phyloP scores from a whole-genome alignment of 2,888 invertebrate genomes.

The Pandemis corylana region DNA sequence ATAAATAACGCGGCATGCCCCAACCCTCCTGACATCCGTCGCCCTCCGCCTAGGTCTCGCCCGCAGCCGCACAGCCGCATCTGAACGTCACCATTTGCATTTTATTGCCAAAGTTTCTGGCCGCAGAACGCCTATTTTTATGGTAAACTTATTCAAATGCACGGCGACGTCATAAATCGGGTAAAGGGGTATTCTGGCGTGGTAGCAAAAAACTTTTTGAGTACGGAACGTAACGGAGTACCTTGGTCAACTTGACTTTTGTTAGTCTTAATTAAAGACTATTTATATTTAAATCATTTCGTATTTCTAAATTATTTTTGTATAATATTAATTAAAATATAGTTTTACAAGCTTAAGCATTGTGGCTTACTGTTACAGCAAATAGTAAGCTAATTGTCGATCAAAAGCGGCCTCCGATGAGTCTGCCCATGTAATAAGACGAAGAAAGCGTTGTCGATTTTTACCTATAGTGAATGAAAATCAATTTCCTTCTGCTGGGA shows the following conservation, averaged over 20 bases:
- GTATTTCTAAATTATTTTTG: neutral
- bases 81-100: slow-evolving; percentile 74
- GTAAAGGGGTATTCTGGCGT: slow-evolving; percentile 75
- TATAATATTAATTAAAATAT: neutral
- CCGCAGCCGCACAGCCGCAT: slow-evolving; percentile 39
- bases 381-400: slow-evolving; percentile 12
- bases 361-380: neutral
- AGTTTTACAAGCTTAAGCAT: neutral
- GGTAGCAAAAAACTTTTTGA: slow-evolving; percentile 56
- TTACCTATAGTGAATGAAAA: slow-evolving; percentile 63
- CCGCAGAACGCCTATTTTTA: slow-evolving; percentile 81
- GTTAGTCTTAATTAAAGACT: neutral
- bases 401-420: slow-evolving; percentile 9
- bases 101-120: slow-evolving; percentile 82
- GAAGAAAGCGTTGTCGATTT: slow-evolving; percentile 54
- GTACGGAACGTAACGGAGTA: slow-evolving; percentile 15
- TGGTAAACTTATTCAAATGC: slow-evolving; percentile 83
- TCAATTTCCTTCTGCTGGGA: slow-evolving; percentile 66
- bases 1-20: slow-evolving; percentile 27
- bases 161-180: slow-evolving; percentile 78
- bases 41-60: slow-evolving; percentile 48
- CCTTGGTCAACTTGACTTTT: slow-evolving; percentile 24
- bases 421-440: slow-evolving; percentile 46
- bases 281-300: neutral
- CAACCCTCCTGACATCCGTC: slow-evolving; percentile 16